Percentiles rank a stretch among this genome's conserved stretches.
phyloP scores from a whole-genome alignment of 2,113 vertebrate species.

The Clarias magur region DNA sequence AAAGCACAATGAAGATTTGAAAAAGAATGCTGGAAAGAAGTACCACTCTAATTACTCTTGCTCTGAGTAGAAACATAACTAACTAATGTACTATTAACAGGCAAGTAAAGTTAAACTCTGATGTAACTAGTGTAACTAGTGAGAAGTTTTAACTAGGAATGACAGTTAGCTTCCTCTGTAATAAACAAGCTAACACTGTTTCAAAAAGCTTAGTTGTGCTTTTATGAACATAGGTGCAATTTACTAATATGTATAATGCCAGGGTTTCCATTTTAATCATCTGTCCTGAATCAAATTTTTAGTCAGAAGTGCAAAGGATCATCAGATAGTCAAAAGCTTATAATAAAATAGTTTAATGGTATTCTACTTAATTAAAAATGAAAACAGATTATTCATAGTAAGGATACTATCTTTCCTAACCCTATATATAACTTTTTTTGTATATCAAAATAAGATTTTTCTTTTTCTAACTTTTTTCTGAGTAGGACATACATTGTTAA shows the following conservation, averaged over 20 bases:
- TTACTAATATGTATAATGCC: background rate
- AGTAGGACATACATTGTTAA: background rate
- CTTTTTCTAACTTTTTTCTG: background rate
- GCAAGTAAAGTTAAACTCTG: background rate
- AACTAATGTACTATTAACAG: background rate
- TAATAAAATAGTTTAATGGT: background rate
- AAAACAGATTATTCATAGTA: background rate
- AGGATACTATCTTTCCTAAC: background rate
- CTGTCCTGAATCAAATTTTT: background rate
- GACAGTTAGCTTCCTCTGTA: background rate
- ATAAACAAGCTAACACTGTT: background rate
- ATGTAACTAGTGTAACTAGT: background rate
- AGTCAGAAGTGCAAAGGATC: background rate
- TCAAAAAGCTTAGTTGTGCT: background rate
- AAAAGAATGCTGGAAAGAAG: background rate
- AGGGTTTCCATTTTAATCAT: background rate
- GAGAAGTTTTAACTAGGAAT: background rate
- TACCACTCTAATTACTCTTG: background rate
- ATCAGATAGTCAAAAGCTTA: background rate
- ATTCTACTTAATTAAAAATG: background rate
- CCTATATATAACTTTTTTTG: background rate
- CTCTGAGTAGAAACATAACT: background rate
- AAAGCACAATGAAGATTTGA: background rate
- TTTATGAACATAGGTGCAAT: background rate
- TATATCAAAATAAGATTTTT: slow-evolving; percentile 8